Conservation (phyloP, 1,140 invertebrate species). For the Rhopalosiphum padi region DNA sequence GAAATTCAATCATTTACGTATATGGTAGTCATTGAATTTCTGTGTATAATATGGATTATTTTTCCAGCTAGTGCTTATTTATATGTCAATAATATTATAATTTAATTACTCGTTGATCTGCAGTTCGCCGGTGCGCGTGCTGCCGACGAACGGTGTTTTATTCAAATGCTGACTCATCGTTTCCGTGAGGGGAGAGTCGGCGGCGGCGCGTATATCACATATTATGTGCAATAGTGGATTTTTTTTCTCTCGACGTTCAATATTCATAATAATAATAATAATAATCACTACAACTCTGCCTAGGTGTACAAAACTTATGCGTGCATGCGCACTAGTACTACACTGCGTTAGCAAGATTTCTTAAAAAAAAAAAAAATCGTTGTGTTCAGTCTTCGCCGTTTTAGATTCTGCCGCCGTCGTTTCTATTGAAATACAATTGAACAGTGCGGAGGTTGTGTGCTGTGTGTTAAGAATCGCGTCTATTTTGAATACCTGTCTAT, state of each 20-base stretch:
- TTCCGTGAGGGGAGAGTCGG: neutral
- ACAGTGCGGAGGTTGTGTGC: neutral
- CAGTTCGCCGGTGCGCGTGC: neutral
- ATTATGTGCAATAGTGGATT: neutral
- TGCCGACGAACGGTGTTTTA: neutral
- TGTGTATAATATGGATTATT: neutral
- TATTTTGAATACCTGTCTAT: neutral
- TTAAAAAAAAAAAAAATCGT: neutral
- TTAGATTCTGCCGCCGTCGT: neutral
- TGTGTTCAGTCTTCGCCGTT: neutral
- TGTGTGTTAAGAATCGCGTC: neutral
- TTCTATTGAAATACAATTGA: constrained; percentile 21
- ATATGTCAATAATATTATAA: neutral
- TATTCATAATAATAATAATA: constrained; percentile 23
- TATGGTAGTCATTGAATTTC: neutral
- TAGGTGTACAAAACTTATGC: neutral
- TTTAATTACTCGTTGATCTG: neutral
- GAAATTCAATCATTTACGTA: neutral
- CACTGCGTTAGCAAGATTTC: constrained; percentile 12
- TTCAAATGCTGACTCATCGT: constrained; percentile 43
- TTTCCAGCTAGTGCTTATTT: neutral
- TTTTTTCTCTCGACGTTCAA: constrained; percentile 10
- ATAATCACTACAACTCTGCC: constrained; percentile 13
- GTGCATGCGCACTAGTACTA: neutral
- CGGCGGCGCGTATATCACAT: neutral